Conservation (phyloP, 2,797 vertebrate species). For the Pelochelys cantorii region DNA sequence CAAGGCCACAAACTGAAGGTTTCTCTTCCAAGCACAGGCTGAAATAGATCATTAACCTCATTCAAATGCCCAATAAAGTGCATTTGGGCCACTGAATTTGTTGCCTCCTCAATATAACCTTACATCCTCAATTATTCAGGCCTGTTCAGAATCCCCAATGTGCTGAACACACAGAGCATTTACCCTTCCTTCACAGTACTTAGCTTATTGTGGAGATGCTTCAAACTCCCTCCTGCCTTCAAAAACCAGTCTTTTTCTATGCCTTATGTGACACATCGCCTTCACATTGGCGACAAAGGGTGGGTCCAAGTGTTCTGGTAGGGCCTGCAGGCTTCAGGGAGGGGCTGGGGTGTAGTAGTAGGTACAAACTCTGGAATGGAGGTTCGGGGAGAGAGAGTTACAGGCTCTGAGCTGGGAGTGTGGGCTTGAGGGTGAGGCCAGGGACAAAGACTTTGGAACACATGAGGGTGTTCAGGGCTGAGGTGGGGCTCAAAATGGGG, state of each 20-base stretch:
- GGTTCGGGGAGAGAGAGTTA: no score
- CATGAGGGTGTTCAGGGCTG: no score
- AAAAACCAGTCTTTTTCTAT: not conserved
- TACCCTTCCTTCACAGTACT: not conserved
- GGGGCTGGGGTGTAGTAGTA: no score
- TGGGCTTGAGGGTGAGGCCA: no score
- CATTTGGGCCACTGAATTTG: not conserved
- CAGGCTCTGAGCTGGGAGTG: no score
- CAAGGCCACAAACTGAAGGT: not conserved
- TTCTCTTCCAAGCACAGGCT: not conserved
- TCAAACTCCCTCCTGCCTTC: not conserved
- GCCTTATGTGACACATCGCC: not conserved
- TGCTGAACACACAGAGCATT: not conserved
- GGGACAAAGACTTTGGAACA: no score
- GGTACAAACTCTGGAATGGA: no score
- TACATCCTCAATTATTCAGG: not conserved
- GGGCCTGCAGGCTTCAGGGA: no score
- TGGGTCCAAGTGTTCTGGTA: no score
- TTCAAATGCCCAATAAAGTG: not conserved
- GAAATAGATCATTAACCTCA: constrained; percentile 1
- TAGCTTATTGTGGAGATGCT: not conserved
- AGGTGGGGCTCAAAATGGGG: no score
- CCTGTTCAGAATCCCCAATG: not conserved
- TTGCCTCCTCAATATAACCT: not conserved
- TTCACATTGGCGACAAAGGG: no score